Percentiles rank a stretch among this genome's conserved stretches.
Evolutionary conservation across 2,797 vertebrate genomes (phyloP).

Genomic region (Rhabdomys pumilio): DNA sequence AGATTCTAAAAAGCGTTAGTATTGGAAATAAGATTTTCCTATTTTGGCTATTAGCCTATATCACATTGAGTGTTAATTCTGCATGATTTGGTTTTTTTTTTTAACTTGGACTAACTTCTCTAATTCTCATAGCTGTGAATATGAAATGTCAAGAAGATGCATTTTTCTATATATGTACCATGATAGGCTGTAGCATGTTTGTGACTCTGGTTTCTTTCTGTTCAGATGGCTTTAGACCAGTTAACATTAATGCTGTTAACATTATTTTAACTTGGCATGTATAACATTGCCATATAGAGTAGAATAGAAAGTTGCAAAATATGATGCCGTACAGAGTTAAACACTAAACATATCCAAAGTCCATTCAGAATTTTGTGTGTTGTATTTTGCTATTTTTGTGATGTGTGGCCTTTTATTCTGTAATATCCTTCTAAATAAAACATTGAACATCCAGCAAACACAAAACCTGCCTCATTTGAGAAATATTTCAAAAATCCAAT

Average conservation of each 20-base stretch:
- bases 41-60: slow-evolving; percentile 71
- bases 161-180: slow-evolving; percentile 75
- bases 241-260: slow-evolving; percentile 44
- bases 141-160: slow-evolving; percentile 75
- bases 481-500: slow-evolving; percentile 73
- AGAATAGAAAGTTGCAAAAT: slow-evolving; percentile 80
- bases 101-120: slow-evolving; percentile 71
- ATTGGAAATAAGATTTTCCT: slow-evolving; percentile 67
- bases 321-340: slow-evolving; percentile 76
- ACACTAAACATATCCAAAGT: slow-evolving; percentile 75
- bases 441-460: slow-evolving; percentile 78
- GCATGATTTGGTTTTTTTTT: slow-evolving; percentile 70
- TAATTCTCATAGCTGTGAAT: slow-evolving; percentile 74
- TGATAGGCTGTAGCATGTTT: slow-evolving; percentile 79
- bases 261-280: slow-evolving; percentile 81
- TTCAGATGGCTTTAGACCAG: slow-evolving; percentile 75
- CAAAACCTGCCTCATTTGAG: slow-evolving; percentile 82
- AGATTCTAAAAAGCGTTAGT: slow-evolving; percentile 74
- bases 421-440: slow-evolving; percentile 79
- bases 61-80: slow-evolving; percentile 72
- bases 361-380: slow-evolving; percentile 77
- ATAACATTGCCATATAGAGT: slow-evolving; percentile 74
- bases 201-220: slow-evolving; percentile 76
- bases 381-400: slow-evolving; percentile 82
- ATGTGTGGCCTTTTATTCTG: slow-evolving; percentile 79